Evolutionary conservation across 2,113 vertebrate genomes (phyloP).

Genomic region (Ailurus styani): DNA sequence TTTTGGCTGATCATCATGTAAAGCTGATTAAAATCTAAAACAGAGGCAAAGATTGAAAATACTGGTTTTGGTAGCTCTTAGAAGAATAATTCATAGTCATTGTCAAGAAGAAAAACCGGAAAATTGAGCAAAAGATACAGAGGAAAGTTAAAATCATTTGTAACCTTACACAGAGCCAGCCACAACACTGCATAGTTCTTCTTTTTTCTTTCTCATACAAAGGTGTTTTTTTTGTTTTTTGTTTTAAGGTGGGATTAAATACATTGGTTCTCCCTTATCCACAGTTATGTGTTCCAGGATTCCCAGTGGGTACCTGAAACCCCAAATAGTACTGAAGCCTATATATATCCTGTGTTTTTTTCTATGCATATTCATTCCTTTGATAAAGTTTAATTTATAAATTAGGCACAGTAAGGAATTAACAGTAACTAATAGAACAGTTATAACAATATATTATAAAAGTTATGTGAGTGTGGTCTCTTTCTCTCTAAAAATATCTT

Average conservation of each 20-base stretch:
- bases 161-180: neutral
- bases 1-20: neutral
- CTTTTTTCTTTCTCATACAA: neutral
- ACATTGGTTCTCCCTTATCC: neutral
- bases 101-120: neutral
- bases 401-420: neutral
- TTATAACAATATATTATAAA: neutral
- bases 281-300: neutral
- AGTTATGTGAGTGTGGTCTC: neutral
- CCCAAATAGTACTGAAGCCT: neutral
- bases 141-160: neutral
- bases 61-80: neutral
- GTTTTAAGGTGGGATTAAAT: neutral
- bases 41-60: neutral
- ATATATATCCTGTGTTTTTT: neutral
- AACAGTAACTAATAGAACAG: neutral
- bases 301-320: neutral
- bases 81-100: neutral
- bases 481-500: neutral
- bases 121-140: neutral
- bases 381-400: neutral
- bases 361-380: neutral
- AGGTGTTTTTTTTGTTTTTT: neutral
- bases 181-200: neutral
- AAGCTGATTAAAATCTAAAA: neutral